phyloP scores from a whole-genome alignment of 1,140 invertebrate species.

The Drosophila triauraria region DNA sequence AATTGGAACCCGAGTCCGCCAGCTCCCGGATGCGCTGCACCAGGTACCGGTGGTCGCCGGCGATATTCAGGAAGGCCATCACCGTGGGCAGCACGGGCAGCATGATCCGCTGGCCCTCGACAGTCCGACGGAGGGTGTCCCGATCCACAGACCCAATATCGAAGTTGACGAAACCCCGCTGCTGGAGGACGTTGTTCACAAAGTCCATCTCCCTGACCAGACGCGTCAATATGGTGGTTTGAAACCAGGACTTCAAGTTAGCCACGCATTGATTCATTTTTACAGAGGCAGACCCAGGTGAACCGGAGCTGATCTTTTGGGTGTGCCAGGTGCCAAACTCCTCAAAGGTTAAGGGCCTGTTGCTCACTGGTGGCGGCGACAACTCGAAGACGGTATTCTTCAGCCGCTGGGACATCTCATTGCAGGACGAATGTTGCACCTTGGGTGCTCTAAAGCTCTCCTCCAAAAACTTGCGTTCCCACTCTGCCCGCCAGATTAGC shows the following conservation, averaged over 20 bases:
- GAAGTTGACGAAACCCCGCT: constrained; percentile 89
- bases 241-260: constrained; percentile 88
- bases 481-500: constrained; percentile 23
- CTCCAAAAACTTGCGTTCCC: background rate
- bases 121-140: constrained; percentile 89
- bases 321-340: constrained; percentile 51
- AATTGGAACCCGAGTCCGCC: constrained; percentile 91
- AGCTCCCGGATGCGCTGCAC: constrained; percentile 91
- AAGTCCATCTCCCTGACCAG: constrained; percentile 89
- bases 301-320: background rate
- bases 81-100: constrained; percentile 89
- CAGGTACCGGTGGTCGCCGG: constrained; percentile 92
- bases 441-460: constrained; percentile 12
- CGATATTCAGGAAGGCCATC: constrained; percentile 91
- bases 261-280: constrained; percentile 72
- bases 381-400: constrained; percentile 73
- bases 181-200: constrained; percentile 88
- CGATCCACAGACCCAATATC: constrained; percentile 89
- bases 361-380: constrained; percentile 55
- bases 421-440: constrained; percentile 48
- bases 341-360: constrained; percentile 62
- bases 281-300: constrained; percentile 59
- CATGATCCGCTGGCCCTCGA: constrained; percentile 87
- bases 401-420: constrained; percentile 16
- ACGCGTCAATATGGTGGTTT: constrained; percentile 90